A percentile compares a stretch with the other conserved stretches of the same genome.
These are phyloP conservation scores for Melanotaenia boesemani DNA, from an alignment of 2,797 vertebrate species.

Conservation along the genomic window DNA sequence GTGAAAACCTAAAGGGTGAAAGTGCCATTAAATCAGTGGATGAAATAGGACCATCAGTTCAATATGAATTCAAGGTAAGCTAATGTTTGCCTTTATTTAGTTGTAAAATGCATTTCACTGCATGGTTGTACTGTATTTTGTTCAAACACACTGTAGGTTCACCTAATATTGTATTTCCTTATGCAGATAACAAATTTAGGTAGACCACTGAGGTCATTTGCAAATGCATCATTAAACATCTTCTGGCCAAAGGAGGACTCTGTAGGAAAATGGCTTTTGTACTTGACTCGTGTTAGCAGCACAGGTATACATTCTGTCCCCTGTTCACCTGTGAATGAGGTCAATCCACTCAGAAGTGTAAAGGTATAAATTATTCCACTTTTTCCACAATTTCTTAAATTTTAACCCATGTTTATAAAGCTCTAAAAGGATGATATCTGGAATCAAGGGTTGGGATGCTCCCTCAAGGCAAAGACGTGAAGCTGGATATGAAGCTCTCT, in stretches of 20 bases:
- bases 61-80: slow-evolving; percentile 89
- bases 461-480: slow-evolving; percentile 82
- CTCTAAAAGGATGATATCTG: slow-evolving; percentile 9
- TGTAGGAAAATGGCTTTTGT: slow-evolving; percentile 90
- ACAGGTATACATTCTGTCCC: slow-evolving; percentile 83
- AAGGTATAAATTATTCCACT: slow-evolving; percentile 49
- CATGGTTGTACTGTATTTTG: background rate
- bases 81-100: background rate
- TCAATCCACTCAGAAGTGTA: slow-evolving; percentile 76
- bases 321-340: slow-evolving; percentile 84
- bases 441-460: slow-evolving; percentile 49
- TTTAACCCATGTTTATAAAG: background rate
- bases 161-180: slow-evolving; percentile 2
- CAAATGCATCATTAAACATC: slow-evolving; percentile 89
- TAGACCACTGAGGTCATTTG: slow-evolving; percentile 89
- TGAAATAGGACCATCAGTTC: slow-evolving; percentile 87
- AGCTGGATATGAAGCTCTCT: slow-evolving; percentile 76
- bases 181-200: slow-evolving; percentile 91
- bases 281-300: slow-evolving; percentile 88
- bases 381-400: background rate
- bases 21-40: slow-evolving; percentile 87
- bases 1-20: slow-evolving; percentile 81
- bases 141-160: background rate
- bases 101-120: background rate
- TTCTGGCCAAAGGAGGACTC: slow-evolving; percentile 90